Evolutionary conservation across 2,113 vertebrate genomes (phyloP), one percentile per base, ranked within the genome.

Genomic region (Centropristis striata): DNA sequence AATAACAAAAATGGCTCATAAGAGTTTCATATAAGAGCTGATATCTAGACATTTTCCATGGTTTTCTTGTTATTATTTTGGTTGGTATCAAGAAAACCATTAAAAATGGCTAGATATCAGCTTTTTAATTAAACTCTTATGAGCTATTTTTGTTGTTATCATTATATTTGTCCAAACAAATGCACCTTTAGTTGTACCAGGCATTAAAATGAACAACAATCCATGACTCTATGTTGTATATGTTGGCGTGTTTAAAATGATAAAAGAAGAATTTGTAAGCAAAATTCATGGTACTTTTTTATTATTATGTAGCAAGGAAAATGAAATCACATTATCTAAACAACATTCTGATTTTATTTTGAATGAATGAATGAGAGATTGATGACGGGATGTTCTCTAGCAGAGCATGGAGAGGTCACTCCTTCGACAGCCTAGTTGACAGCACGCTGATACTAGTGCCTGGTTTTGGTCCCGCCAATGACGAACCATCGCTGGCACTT

Each of bases 401-500:
- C 93, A 95, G 77, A 95, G 84, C 55, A 78, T 68, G n/a, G 75
- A 84, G 60, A 95, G 92, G 70, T 95, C 93, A 9, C 78, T 92
- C 73, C 80, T 94, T 58, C 59, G 85, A 70, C 95, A 95, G 63
- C 94, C 95, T 6, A 73, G 41, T 47, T 91, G 74, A 78, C 94
- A 96, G 78, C 95, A 95, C 50, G 23, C 47, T 16, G 68, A 61
- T 47, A 84, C 84, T 47, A 95, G 57, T 0, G 83, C 83, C 1
- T 88, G 32, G 36, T 81, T 87, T 58, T 91, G 65, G 25, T 92
- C 90, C 42, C 90, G 70, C 71, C 63, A 59, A 1, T 64, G 39
- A 39, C 70, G 87, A 8, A 69, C 51, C 15, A 73, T 74, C 12
- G 4, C 53, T 8, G 63, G 36, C 36, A 25, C 39, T 2, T 67